Conservation (phyloP, 2,797 vertebrate species). For the Gymnoscopelus microlampas region DNA sequence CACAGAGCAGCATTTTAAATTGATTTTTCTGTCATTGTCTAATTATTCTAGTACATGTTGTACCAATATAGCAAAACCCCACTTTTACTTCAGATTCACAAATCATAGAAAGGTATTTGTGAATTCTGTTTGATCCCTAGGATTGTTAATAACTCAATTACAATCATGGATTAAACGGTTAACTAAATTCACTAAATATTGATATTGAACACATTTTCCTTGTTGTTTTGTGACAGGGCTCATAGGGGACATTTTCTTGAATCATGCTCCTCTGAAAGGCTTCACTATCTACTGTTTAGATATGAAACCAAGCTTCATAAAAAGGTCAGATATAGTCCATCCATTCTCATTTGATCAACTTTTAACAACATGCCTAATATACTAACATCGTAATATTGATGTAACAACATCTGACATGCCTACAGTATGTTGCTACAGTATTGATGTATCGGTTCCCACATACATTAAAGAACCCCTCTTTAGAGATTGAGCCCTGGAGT, state of each 20-base stretch:
- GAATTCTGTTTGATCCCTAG: not conserved
- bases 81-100: not conserved
- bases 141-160: not conserved
- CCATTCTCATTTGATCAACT: not conserved
- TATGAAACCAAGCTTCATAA: constrained; percentile 88
- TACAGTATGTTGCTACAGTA: no score
- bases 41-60: no score
- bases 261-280: constrained; percentile 85
- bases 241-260: constrained; percentile 88
- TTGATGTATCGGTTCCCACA: no score
- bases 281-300: constrained; percentile 91
- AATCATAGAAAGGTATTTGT: not conserved
- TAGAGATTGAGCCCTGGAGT: no score
- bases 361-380: not conserved
- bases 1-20: no score
- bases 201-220: not conserved
- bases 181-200: no score
- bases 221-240: constrained; percentile 79
- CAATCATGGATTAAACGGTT: no score
- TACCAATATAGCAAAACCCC: no score
- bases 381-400: no score
- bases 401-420: no score
- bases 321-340: constrained; percentile 77
- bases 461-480: no score
- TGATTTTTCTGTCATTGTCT: no score